Conservation (phyloP, 2,888 invertebrate species). For the Listrodromus nycthemerus region DNA sequence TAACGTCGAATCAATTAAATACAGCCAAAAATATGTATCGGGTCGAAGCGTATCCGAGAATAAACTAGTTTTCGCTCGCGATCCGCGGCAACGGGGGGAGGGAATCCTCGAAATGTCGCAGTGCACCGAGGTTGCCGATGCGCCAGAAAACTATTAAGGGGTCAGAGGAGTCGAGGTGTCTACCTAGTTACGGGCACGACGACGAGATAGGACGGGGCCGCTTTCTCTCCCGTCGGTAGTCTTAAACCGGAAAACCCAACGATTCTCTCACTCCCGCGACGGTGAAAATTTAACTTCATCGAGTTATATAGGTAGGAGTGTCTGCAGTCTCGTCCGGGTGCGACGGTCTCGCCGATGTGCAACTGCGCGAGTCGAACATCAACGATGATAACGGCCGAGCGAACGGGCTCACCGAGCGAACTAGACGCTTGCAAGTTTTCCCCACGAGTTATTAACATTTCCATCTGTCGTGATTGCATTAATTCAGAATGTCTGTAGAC, state of each 20-base stretch:
- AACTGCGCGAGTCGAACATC: constrained; percentile 33
- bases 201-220: constrained; percentile 8
- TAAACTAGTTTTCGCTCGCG: not conserved
- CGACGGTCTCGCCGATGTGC: not conserved
- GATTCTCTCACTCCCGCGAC: constrained; percentile 8
- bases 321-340: not conserved
- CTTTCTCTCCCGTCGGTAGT: constrained; percentile 18
- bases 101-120: constrained; percentile 48
- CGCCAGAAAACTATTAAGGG: constrained; percentile 35
- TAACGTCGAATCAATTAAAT: constrained; percentile 35
- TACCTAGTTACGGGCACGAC: constrained; percentile 21
- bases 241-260: constrained; percentile 23
- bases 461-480: constrained; percentile 47
- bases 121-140: constrained; percentile 33
- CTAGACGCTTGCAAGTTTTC: constrained; percentile 42
- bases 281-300: constrained; percentile 48
- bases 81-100: too few relatives aligned
- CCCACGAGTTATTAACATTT: constrained; percentile 54
- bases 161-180: constrained; percentile 23
- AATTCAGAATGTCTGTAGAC: constrained; percentile 10
- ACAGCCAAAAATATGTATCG: constrained; percentile 46
- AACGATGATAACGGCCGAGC: constrained; percentile 42
- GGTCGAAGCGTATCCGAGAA: constrained; percentile 17
- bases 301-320: constrained; percentile 22
- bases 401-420: constrained; percentile 32